Base-by-base conservation (phyloP, 2,888 invertebrate species). In the Drosophila mimica region DNA sequence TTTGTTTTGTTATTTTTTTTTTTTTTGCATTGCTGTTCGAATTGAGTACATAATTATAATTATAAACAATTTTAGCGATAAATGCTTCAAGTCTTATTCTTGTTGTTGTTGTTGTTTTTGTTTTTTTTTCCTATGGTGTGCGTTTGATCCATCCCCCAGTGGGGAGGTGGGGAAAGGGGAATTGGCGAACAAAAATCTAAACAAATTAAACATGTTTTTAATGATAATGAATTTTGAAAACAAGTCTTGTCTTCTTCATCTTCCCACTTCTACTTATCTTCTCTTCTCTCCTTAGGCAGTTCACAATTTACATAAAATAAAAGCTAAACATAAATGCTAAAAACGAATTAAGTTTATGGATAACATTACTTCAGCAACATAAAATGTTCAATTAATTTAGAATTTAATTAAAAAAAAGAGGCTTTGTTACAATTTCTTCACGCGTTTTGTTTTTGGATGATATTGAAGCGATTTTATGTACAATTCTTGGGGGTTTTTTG, bases 21-120 rank as follows among this genome's bases (percentile, higher is more conserved):
- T 15, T 49, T 17, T 17, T 78, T 78, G 75, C 74, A 72, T 79
- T 79, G 79, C 76, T 76, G 48, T 72, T 79, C 58, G 25, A 65
- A 62, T 73, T 84, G 85, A 84, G 85, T 84, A 82, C 78, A 78
- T 63, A 60, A 43, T 70, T 72, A 68, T 74, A 70, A 63, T 61
- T 66, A 72, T 61, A 53, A 63, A 59, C 33, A 65, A 65, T 64
- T 66, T 68, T 77, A 83, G 83, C 83, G 74, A 77, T 85, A 86
- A 86, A 88, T 86, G 86, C 88, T 83, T 86, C 80, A 85, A 88
- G 88, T 88, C 88, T 88, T 88, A 77, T 84, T 76, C 76, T 70
- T 79, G 74, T 83, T 61, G 60, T 74, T 76, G 73, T 74, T 71
- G 60, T 76, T 69, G 17, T 36, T 40, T 1, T 40, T 53, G 9